Conservation (phyloP, 2,888 invertebrate species). For the Iselma pallidipennis region DNA sequence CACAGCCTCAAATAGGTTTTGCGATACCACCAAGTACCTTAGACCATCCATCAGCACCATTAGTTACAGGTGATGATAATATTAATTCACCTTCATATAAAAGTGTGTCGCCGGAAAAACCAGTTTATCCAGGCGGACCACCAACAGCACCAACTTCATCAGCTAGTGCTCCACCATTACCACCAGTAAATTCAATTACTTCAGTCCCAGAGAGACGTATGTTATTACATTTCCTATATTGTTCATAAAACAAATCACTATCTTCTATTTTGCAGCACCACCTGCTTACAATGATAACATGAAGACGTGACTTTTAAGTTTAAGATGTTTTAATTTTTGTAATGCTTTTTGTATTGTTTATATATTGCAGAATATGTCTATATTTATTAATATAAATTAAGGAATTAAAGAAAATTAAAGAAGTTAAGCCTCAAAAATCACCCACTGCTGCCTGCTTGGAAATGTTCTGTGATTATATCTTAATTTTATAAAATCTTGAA, state of each 20-base stretch:
- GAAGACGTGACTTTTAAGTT: background rate
- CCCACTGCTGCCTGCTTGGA: too few species aligned
- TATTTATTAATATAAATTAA: too few species aligned
- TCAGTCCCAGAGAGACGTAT: background rate
- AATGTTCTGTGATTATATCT: too few species aligned
- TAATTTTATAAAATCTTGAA: too few species aligned
- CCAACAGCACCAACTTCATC: background rate
- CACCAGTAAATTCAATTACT: background rate
- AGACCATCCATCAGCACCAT: background rate
- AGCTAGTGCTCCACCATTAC: background rate
- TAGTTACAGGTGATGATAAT: background rate
- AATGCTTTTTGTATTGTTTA: constrained; percentile 77
- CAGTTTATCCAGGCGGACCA: background rate
- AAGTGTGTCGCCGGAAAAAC: background rate
- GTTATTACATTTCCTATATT: background rate
- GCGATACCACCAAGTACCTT: background rate
- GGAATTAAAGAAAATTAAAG: too few species aligned
- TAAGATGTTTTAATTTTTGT: constrained; percentile 26
- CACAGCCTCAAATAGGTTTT: background rate
- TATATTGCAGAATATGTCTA: too few species aligned
- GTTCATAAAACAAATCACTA: background rate
- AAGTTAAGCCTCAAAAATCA: too few species aligned
- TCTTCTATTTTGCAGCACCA: background rate
- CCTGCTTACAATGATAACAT: background rate
- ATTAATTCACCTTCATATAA: background rate